Conservation (phyloP, 2,797 vertebrate species). For the Saxicola maurus region DNA sequence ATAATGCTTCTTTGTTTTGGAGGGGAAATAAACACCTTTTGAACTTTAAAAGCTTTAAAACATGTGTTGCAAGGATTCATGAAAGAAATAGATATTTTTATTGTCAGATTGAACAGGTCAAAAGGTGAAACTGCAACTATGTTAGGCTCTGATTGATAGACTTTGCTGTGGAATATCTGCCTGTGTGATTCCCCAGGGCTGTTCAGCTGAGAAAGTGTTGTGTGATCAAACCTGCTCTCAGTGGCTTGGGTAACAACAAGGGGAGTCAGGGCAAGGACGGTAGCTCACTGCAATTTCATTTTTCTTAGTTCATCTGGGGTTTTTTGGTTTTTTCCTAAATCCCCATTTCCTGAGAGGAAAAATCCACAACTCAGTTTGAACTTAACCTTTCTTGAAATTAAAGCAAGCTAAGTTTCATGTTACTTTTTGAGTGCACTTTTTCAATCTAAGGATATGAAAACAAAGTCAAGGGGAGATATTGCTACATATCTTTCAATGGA, state of each 20-base stretch:
- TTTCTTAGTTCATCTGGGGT: not conserved
- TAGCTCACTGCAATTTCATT: not conserved
- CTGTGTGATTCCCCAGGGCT: not conserved
- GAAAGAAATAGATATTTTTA: not conserved
- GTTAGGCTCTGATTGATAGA: not conserved
- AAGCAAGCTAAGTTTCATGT: not conserved
- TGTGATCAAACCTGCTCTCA: not conserved
- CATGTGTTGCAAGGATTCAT: not conserved
- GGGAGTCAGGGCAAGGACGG: not conserved
- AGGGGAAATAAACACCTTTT: not conserved
- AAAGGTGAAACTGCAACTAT: constrained; percentile 19
- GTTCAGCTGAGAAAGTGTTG: constrained; percentile 2
- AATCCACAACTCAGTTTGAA: not conserved
- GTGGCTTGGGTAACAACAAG: not conserved
- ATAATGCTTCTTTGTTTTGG: constrained; percentile 38
- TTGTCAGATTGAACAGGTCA: not conserved
- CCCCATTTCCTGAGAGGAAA: not conserved
- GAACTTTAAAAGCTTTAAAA: not conserved
- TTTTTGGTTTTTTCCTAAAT: not conserved
- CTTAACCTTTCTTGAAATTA: not conserved
- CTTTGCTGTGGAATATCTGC: not conserved
- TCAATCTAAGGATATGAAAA: not conserved
- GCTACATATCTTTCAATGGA: not conserved
- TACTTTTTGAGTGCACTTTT: not conserved
- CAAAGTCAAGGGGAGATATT: not conserved